Evolutionary conservation across 2,888 invertebrate genomes (phyloP).

Genomic region (Aproaerema taeniolella): DNA sequence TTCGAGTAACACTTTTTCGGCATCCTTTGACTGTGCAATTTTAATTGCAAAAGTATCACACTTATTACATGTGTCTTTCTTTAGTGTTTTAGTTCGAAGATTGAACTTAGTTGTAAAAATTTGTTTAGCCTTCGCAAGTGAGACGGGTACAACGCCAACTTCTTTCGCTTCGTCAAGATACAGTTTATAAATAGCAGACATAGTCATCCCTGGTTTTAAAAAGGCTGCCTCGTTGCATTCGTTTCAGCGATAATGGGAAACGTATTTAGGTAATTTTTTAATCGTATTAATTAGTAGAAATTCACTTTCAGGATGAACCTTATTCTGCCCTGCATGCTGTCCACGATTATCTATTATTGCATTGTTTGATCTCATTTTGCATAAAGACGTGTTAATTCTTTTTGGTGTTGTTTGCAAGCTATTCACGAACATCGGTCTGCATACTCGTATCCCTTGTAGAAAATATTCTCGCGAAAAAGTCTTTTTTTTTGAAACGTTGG

Average conservation of each 20-base stretch:
- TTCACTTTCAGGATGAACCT: background rate
- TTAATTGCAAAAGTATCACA: background rate
- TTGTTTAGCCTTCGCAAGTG: background rate
- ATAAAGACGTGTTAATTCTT: background rate
- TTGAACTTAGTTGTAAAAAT: background rate
- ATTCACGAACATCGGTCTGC: background rate
- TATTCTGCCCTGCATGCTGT: background rate
- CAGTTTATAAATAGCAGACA: background rate
- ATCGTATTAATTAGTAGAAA: background rate
- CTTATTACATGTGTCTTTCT: background rate
- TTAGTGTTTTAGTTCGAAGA: background rate
- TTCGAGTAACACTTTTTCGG: background rate
- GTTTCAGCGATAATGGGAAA: background rate
- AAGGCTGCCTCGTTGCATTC: background rate
- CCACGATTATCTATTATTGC: background rate
- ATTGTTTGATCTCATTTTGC: background rate
- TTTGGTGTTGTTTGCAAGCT: background rate
- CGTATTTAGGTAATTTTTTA: background rate
- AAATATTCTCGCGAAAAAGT: background rate
- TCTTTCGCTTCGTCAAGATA: background rate
- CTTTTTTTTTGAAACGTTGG: too few relatives aligned
- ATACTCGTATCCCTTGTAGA: background rate
- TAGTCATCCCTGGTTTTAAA: background rate
- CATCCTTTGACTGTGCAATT: background rate
- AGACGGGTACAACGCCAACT: background rate